Evolutionary conservation across 2,797 vertebrate genomes (phyloP).

Genomic region (Choloepus didactylus): DNA sequence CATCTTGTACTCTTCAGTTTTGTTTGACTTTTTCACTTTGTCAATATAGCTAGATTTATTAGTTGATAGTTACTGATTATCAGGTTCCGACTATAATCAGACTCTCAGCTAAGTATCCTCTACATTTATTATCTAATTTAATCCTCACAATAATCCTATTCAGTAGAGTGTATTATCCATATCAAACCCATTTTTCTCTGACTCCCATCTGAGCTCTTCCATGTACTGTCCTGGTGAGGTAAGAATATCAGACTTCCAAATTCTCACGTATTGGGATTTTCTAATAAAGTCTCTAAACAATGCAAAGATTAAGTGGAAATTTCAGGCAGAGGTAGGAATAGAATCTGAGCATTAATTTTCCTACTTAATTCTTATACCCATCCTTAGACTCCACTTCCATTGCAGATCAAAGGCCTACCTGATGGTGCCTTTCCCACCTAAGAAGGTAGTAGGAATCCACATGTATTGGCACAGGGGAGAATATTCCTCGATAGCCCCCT

Average conservation of each 20-base stretch:
- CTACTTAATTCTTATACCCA: background rate
- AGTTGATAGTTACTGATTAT: background rate
- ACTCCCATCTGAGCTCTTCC: background rate
- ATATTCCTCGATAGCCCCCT: background rate
- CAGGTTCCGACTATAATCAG: background rate
- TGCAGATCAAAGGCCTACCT: background rate
- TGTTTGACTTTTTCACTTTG: background rate
- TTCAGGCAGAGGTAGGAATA: background rate
- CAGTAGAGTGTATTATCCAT: background rate
- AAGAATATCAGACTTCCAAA: slow-evolving; percentile 7
- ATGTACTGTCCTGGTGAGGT: background rate
- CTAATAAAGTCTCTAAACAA: background rate
- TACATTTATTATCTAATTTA: background rate
- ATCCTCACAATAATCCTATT: background rate
- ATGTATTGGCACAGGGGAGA: background rate
- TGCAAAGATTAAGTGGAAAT: background rate
- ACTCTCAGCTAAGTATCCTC: background rate
- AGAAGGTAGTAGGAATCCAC: background rate
- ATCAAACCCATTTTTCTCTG: background rate
- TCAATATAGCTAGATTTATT: background rate
- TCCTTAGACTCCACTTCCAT: background rate
- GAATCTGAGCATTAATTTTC: background rate
- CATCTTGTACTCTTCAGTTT: background rate
- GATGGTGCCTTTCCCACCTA: background rate
- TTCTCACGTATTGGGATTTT: slow-evolving; percentile 45